Conservation (phyloP, 2,797 vertebrate genomes). For the Sparus aurata region DNA sequence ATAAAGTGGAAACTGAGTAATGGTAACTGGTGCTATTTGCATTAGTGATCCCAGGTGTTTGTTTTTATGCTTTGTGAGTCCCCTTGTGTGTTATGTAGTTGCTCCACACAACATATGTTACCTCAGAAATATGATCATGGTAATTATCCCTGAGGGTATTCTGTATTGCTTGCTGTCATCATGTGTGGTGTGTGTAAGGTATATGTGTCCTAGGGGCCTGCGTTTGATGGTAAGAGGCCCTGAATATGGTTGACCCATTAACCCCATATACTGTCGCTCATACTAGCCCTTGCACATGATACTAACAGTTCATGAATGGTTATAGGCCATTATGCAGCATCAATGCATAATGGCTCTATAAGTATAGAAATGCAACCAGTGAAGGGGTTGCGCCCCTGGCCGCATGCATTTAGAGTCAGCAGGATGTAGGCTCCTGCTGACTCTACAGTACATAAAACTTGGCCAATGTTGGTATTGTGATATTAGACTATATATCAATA, state of each 20-base stretch:
- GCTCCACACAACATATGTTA: conserved; percentile 66
- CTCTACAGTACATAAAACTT: background rate
- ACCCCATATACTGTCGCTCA: conserved; percentile 28
- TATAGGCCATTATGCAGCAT: conserved; percentile 23
- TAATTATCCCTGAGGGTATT: conserved; percentile 65
- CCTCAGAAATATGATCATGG: conserved; percentile 66
- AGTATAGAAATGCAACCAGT: conserved; percentile 33
- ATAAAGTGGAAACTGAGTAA: conserved; percentile 51
- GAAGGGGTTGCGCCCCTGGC: conserved; percentile 9
- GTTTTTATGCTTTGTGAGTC: conserved; percentile 32
- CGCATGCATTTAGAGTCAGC: background rate
- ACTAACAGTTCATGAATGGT: conserved; percentile 45
- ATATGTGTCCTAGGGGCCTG: conserved; percentile 44
- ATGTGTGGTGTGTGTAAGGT: conserved; percentile 54
- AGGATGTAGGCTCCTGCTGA: background rate
- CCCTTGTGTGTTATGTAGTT: conserved; percentile 20
- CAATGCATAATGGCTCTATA: conserved; percentile 31
- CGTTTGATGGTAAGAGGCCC: conserved; percentile 52
- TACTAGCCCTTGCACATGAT: conserved; percentile 46
- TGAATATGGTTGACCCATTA: conserved; percentile 66
- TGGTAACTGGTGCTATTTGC: conserved; percentile 44
- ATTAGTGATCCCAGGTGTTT: conserved; percentile 50
- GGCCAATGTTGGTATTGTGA: too few species aligned
- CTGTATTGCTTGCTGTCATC: conserved; percentile 62
- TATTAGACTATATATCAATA: too few species aligned